Evolutionary conservation across 2,797 vertebrate species (phyloP).

Genomic region (Bucorvus abyssinicus): DNA sequence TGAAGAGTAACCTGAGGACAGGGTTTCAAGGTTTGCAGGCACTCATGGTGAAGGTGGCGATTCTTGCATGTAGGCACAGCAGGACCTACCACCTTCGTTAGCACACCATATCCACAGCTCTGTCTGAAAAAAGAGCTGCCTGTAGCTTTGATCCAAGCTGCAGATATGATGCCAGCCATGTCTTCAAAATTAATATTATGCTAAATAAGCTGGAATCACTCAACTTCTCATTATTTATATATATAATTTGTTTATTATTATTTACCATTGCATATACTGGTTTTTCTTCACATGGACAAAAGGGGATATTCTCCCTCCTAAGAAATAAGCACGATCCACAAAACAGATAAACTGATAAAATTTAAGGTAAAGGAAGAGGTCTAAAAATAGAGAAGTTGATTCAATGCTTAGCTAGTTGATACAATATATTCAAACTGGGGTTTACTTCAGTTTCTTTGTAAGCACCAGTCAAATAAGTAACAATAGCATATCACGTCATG

Average conservation of each 20-base stretch:
- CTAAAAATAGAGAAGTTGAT: not conserved
- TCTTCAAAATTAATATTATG: not conserved
- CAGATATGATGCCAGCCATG: not conserved
- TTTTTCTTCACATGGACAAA: not conserved
- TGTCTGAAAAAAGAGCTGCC: not conserved
- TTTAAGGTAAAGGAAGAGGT: not conserved
- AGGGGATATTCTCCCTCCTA: not conserved
- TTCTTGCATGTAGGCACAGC: not conserved
- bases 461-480: not conserved
- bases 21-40: not conserved
- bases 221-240: not conserved
- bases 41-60: not conserved
- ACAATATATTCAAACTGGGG: not conserved
- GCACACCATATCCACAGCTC: not conserved
- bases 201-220: not conserved
- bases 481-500: not conserved
- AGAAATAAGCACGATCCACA: not conserved
- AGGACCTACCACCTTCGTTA: not conserved
- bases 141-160: not conserved
- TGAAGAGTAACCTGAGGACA: not conserved
- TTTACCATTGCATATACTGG: not conserved
- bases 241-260: not conserved
- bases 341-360: not conserved
- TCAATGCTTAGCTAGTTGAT: not conserved
- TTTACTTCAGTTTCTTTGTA: not conserved